Conservation (phyloP, 2,888 invertebrate species). For the Cephus runcator region DNA sequence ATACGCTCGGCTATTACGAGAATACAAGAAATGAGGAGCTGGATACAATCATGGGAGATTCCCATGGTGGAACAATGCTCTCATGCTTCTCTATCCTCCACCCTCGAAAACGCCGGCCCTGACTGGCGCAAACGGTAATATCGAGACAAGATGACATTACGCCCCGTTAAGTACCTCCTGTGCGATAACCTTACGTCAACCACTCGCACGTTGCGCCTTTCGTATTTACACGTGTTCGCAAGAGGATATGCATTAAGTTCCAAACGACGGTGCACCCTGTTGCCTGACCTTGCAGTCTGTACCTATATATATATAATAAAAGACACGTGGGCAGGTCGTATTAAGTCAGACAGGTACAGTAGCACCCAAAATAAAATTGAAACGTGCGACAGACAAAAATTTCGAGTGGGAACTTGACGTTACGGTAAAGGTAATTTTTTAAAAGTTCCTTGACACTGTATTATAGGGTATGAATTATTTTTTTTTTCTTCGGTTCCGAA, state of each 20-base stretch:
- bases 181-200: slow-evolving; percentile 4
- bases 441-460: background rate
- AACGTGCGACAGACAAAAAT: background rate
- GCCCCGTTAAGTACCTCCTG: slow-evolving; percentile 14
- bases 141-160: slow-evolving; percentile 43
- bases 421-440: too few relatives aligned
- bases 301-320: background rate
- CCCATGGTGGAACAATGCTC: slow-evolving; percentile 60
- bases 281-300: background rate
- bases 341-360: background rate
- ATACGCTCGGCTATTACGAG: slow-evolving; percentile 56
- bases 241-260: background rate
- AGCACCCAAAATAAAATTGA: background rate
- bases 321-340: background rate
- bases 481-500: background rate
- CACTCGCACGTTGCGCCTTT: background rate
- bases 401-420: background rate
- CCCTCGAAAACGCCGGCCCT: slow-evolving; percentile 28
- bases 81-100: slow-evolving; percentile 20
- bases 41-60: slow-evolving; percentile 63
- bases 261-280: background rate
- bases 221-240: background rate
- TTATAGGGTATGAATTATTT: background rate
- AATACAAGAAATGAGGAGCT: slow-evolving; percentile 58
- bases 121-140: slow-evolving; percentile 50